Evolutionary conservation across 2,113 vertebrate species (phyloP).

Genomic region (Ammodytes marinus): DNA sequence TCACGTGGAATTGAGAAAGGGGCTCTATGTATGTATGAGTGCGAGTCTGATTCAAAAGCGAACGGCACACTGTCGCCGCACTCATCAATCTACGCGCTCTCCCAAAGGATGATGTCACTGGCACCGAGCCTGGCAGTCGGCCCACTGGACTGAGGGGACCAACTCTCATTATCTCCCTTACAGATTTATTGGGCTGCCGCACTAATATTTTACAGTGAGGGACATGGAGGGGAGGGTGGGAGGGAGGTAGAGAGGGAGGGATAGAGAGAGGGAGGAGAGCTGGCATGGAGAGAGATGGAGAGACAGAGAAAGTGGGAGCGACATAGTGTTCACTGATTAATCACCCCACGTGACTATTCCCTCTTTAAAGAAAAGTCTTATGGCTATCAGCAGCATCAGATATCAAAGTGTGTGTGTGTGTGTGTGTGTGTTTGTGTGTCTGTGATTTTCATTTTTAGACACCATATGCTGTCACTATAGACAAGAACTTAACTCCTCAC

Average conservation of each 20-base stretch:
- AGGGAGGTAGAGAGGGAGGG: neutral
- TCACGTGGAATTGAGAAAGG: conserved; percentile 2
- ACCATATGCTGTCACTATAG: conserved; percentile 24
- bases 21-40: neutral
- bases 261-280: neutral
- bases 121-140: conserved; percentile 64
- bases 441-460: conserved; percentile 12
- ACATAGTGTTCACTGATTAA: conserved; percentile 60
- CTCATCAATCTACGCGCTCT: conserved; percentile 58
- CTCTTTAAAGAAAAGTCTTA: conserved; percentile 71
- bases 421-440: conserved; percentile 37
- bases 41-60: conserved; percentile 42
- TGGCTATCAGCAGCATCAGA: conserved; percentile 61
- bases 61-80: conserved; percentile 43
- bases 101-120: conserved; percentile 74
- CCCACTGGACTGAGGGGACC: conserved; percentile 64
- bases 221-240: conserved; percentile 35
- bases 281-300: conserved; percentile 10
- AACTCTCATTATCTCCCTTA: conserved; percentile 74
- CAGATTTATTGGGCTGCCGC: conserved; percentile 67
- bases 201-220: conserved; percentile 69
- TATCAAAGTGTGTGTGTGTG: conserved; percentile 29
- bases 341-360: conserved; percentile 46
- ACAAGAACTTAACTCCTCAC: conserved; percentile 26
- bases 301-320: conserved; percentile 37